These are phyloP conservation scores for Stylophora pistillata DNA, from an alignment of 64 coral and sea anemone genomes.

Conservation along the genomic window DNA sequence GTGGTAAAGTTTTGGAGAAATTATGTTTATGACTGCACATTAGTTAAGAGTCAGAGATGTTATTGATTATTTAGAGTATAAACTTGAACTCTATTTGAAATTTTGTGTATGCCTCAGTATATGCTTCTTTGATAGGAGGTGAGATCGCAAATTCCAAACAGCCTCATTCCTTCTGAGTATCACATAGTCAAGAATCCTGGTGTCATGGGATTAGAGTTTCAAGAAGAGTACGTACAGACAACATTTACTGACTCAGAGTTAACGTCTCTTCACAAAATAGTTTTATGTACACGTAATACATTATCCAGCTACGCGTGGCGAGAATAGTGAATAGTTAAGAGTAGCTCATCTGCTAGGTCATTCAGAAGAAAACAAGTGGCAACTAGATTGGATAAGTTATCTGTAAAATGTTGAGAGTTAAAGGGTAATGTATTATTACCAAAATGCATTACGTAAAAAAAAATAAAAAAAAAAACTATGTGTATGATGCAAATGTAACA, in stretches of 20 bases:
- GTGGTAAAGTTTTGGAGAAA: not conserved
- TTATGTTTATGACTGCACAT: not conserved
- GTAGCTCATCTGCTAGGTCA: too few relatives aligned
- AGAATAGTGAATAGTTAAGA: too few relatives aligned
- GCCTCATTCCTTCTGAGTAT: constrained; percentile 86
- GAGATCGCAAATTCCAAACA: constrained; percentile 69
- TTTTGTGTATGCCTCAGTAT: constrained; percentile 4
- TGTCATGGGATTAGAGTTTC: constrained; percentile 91
- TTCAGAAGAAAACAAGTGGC: too few relatives aligned
- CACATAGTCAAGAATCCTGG: constrained; percentile 97
- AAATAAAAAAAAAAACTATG: too few relatives aligned
- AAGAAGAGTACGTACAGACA: constrained; percentile 82
- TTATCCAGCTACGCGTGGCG: too few relatives aligned
- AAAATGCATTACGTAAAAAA: too few relatives aligned
- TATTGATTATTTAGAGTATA: not conserved
- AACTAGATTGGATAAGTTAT: too few relatives aligned
- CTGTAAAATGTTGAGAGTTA: too few relatives aligned
- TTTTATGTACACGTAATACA: too few relatives aligned
- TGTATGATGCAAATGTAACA: too few relatives aligned
- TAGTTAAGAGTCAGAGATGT: not conserved
- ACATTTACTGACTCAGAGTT: not conserved
- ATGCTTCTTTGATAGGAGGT: constrained; percentile 46
- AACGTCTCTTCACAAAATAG: too few relatives aligned
- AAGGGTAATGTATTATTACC: too few relatives aligned
- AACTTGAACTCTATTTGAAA: not conserved